These are phyloP conservation scores for Sycophaga agraensis DNA, from an alignment of 1,140 invertebrate genomes.

Conservation along the genomic window DNA sequence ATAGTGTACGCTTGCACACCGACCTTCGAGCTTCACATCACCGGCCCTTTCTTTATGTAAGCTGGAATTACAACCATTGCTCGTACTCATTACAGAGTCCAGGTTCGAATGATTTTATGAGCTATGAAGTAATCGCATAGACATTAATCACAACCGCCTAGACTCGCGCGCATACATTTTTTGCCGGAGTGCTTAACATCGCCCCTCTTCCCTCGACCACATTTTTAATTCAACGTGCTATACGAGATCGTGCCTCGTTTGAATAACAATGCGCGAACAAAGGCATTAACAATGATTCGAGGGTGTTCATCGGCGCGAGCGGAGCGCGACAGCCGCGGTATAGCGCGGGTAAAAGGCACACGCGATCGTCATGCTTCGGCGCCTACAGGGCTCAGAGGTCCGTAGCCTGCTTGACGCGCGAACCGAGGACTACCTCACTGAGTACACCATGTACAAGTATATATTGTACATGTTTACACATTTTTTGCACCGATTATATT, in stretches of 20 bases:
- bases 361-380: conserved; percentile 23
- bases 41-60: conserved; percentile 7
- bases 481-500: conserved; percentile 8
- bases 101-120: neutral
- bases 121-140: neutral
- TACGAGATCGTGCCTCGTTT: conserved; percentile 1
- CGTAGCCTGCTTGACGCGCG: no score
- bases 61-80: neutral
- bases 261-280: conserved; percentile 29
- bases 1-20: conserved; percentile 1
- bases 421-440: no score
- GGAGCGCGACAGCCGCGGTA: conserved; percentile 11
- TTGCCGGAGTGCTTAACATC: neutral
- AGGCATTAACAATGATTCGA: conserved; percentile 28
- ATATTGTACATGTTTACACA: neutral
- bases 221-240: conserved; percentile 14
- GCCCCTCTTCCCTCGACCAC: neutral
- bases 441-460: neutral
- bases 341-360: conserved; percentile 22
- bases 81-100: neutral
- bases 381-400: no score
- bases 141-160: neutral
- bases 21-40: neutral
- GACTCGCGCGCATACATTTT: neutral
- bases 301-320: conserved; percentile 27